Base-by-base conservation (phyloP, 2,888 invertebrate genomes). In the Molorchus minor region DNA sequence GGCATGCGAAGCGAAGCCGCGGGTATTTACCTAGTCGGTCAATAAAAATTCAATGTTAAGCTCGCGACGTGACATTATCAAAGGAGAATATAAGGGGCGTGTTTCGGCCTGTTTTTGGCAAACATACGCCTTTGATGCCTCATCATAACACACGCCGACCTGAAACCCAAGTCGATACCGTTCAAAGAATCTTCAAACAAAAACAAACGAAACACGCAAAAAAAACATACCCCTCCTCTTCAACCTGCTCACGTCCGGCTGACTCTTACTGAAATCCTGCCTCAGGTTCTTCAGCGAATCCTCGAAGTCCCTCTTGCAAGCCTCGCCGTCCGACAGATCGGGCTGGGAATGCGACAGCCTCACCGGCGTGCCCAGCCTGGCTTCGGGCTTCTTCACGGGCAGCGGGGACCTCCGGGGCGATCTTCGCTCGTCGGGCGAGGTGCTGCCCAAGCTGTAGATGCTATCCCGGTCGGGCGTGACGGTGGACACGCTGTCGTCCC, bases 401-500 rank as follows among this genome's bases (percentile, higher is more conserved):
- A 67, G 70, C 51, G 64, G 66, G 33, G 43, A 44, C 20, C 69
- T 73, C 19, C 74, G 60, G 44, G 68, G 70, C 47, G 64, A 67
- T 29, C 41, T 44, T 19, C 69, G 73, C 20, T 74, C 61, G 43
- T 77, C 78, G 5, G 79, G 78, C n/a, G 76, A 75, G 1, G 70
- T 69, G 56, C 77, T 77, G 3, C 73, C 73, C 19, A 79, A 61
- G 46, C 78, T 78, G 60, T 76, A 77, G 57, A 75, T 76, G 2
- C 78, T 77, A 56, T 77, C 77, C 15, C 76, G 66, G 47, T 80
- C 78, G 0, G 72, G 75, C 4, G 75, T 75, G 17, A 67, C 72
- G 12, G 75, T 73, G 1, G 75, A 75, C 7, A 71, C 67, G 57
- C 69, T 74, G 58, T 90, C 88, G 57, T 90, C 89, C 67, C 87